These are phyloP conservation scores for Sinhomidia bicolor DNA, from an alignment of 2,888 invertebrate genomes.

Conservation along the genomic window DNA sequence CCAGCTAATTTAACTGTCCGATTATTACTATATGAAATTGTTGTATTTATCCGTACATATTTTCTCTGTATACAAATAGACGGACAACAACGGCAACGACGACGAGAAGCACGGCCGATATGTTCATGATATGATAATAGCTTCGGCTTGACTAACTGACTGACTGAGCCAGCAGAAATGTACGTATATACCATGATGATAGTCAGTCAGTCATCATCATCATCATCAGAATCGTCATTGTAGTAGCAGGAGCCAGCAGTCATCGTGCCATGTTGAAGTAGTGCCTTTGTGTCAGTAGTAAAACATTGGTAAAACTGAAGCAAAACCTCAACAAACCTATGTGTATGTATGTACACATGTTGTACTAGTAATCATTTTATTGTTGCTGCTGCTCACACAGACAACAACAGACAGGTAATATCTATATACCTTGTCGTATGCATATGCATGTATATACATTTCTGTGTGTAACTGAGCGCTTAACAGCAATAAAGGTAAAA, in stretches of 20 bases:
- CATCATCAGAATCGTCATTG: constrained; percentile 10
- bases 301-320: constrained; percentile 31
- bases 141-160: constrained; percentile 73
- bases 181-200: constrained; percentile 61
- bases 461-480: constrained; percentile 25
- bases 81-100: not conserved
- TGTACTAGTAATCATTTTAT: not conserved
- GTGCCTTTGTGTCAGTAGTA: constrained; percentile 67
- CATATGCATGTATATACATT: too few relatives aligned
- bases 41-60: too few relatives aligned
- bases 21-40: too few relatives aligned
- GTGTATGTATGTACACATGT: not conserved
- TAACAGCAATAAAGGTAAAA: constrained; percentile 4
- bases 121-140: constrained; percentile 61
- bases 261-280: constrained; percentile 12
- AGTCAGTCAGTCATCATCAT: constrained; percentile 34
- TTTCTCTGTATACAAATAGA: not conserved
- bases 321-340: not conserved
- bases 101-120: constrained; percentile 21
- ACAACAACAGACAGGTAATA: constrained; percentile 18
- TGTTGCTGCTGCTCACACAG: not conserved
- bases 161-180: constrained; percentile 45
- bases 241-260: too few relatives aligned
- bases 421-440: not conserved
- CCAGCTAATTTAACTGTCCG: too few relatives aligned